Evolutionary conservation across 2,113 vertebrate genomes (phyloP).

Genomic region (Pseudorasbora parva): DNA sequence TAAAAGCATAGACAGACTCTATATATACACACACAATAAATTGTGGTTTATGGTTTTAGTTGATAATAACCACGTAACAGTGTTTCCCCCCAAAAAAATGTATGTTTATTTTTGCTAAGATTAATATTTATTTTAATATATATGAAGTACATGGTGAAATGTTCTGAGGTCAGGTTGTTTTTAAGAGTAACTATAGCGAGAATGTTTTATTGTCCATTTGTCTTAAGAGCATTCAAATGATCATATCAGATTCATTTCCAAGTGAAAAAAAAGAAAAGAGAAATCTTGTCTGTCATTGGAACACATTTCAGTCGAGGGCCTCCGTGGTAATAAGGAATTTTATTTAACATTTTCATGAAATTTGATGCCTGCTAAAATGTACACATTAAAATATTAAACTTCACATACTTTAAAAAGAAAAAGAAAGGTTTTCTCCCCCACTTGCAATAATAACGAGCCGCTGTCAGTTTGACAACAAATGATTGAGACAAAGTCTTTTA

Average conservation of each 20-base stretch:
- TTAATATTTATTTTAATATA: too few species aligned
- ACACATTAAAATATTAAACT: conserved; percentile 32
- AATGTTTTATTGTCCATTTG: background rate
- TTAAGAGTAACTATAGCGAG: background rate
- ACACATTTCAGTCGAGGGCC: conserved; percentile 15
- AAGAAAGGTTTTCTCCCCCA: background rate
- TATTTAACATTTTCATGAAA: conserved; percentile 43
- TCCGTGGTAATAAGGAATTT: conserved; percentile 41
- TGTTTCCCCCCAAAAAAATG: background rate
- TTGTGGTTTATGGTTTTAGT: too few species aligned
- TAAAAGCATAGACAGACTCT: too few species aligned
- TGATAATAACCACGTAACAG: too few species aligned
- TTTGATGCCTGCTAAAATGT: conserved; percentile 1
- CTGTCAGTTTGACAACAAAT: conserved; percentile 3
- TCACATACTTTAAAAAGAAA: conserved; percentile 24
- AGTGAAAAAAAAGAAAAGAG: background rate
- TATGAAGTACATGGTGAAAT: too few species aligned
- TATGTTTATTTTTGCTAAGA: background rate
- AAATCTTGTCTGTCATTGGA: background rate
- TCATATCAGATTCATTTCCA: background rate
- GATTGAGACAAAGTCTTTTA: background rate
- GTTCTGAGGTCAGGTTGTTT: background rate
- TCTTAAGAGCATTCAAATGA: background rate
- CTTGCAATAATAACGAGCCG: background rate
- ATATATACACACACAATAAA: too few species aligned